Conservation (phyloP, 2,113 vertebrate genomes). For the Shinisaurus crocodilurus region DNA sequence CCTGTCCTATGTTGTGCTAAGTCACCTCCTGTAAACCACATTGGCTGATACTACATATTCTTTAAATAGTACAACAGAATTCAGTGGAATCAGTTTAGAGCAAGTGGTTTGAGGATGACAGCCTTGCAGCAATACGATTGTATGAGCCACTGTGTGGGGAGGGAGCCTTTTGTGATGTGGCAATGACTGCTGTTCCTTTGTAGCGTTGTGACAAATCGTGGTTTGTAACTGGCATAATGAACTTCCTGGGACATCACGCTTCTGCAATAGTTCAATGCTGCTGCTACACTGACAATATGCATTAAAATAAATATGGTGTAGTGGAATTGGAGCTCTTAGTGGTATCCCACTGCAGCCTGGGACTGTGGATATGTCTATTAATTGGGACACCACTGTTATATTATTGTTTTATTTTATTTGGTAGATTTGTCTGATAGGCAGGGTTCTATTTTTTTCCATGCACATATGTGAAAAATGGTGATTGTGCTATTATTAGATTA, state of each 20-base stretch:
- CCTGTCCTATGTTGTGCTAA: background rate
- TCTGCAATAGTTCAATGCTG: background rate
- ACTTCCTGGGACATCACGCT: background rate
- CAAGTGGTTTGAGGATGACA: background rate
- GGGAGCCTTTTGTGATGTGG: background rate
- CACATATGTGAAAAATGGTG: too few relatives aligned
- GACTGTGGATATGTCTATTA: too few relatives aligned
- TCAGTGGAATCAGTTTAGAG: background rate
- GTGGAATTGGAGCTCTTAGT: background rate
- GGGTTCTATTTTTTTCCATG: too few relatives aligned
- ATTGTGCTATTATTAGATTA: too few relatives aligned
- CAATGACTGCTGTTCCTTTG: background rate
- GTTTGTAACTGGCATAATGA: background rate
- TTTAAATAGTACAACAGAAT: background rate
- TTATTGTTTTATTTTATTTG: too few relatives aligned
- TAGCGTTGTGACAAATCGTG: background rate
- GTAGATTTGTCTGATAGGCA: too few relatives aligned
- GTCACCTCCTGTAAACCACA: too few relatives aligned
- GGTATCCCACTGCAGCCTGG: too few relatives aligned
- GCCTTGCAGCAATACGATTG: background rate
- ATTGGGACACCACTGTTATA: too few relatives aligned
- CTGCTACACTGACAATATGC: background rate
- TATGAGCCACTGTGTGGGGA: background rate
- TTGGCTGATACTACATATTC: background rate
- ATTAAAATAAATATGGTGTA: background rate